Evolutionary conservation across 2,113 vertebrate genomes (phyloP).

Genomic region (Geococcyx californianus): DNA sequence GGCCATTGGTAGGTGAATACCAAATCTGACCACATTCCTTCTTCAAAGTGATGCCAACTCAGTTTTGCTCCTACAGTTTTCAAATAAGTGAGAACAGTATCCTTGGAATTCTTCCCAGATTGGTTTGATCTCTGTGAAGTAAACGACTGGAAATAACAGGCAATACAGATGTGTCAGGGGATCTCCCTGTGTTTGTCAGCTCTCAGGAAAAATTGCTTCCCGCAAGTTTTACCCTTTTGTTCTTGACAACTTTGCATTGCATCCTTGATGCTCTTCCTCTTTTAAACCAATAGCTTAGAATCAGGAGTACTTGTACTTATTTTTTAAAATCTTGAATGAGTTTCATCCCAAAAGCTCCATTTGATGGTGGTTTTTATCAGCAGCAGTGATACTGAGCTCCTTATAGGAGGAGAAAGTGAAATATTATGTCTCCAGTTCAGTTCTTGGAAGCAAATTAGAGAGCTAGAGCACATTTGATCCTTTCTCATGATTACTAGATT

Average conservation of each 20-base stretch:
- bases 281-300: background rate
- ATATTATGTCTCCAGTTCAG: background rate
- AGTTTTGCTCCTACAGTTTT: background rate
- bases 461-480: background rate
- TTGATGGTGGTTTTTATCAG: background rate
- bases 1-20: accelerated
- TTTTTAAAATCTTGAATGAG: background rate
- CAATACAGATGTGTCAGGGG: background rate
- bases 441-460: background rate
- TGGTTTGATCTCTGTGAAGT: background rate
- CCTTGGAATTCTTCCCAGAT: background rate
- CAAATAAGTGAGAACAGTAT: background rate
- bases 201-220: background rate
- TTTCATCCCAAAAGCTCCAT: background rate
- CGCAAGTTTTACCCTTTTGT: background rate
- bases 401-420: background rate
- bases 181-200: background rate
- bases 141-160: background rate
- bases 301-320: background rate
- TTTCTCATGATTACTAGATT: background rate
- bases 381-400: background rate
- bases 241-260: background rate
- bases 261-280: background rate
- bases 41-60: background rate
- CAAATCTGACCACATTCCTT: background rate